Percentiles rank a stretch among this genome's conserved stretches.
These are phyloP conservation scores for Myripristis murdjan DNA, from an alignment of 2,797 vertebrate genomes.

Conservation along the genomic window DNA sequence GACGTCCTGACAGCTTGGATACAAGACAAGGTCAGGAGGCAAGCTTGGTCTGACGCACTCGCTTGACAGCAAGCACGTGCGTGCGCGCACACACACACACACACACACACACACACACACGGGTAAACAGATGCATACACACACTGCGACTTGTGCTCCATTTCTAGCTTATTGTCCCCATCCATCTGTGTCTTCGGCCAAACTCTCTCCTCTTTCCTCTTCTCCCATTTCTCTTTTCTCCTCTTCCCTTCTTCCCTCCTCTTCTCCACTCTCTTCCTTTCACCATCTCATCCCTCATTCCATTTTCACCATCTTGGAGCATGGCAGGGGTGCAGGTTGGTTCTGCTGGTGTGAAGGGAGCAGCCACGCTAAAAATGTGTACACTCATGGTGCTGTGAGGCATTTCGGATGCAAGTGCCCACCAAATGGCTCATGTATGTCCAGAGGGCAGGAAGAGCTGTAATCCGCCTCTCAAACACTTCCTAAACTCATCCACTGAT, in stretches of 20 bases:
- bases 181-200: too few species aligned
- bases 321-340: background rate
- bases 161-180: background rate
- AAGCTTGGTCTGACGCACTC: background rate
- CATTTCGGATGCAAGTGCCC: slow-evolving; percentile 37
- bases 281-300: too few species aligned
- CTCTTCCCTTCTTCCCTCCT: background rate
- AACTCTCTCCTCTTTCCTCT: background rate
- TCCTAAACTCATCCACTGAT: slow-evolving; percentile 64
- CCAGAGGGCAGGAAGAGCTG: slow-evolving; percentile 28
- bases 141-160: background rate
- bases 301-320: too few species aligned
- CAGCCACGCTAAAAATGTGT: slow-evolving; percentile 20
- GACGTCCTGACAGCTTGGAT: too few species aligned
- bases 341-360: slow-evolving; percentile 16
- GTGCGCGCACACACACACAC: too few species aligned
- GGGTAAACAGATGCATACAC: too few species aligned
- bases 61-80: too few species aligned
- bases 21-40: fast-evolving
- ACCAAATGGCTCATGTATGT: slow-evolving; percentile 52
- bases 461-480: slow-evolving; percentile 64
- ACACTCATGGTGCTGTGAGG: slow-evolving; percentile 13
- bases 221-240: background rate
- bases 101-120: too few species aligned
- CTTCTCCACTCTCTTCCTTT: slow-evolving; percentile 5